Evolutionary conservation across 2,797 vertebrate species (phyloP), one percentile per base, ranked within the genome.

Genomic region (Lagocephalus sceleratus): DNA sequence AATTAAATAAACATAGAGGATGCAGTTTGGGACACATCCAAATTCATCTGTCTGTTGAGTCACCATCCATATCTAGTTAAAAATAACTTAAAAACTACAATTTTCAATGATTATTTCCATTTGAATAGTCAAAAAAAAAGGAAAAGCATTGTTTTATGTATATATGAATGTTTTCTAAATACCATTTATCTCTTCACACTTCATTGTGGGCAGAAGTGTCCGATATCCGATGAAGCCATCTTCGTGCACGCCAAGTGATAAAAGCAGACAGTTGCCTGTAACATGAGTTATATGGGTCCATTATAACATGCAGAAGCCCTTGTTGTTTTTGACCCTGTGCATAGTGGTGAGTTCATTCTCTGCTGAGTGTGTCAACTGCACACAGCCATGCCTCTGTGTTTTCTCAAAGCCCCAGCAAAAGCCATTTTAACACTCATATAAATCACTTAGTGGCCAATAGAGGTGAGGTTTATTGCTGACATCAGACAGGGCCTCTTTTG

Each of bases 381-480:
- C 60, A 77, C 73, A 73, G 60, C 12, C 63, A 51, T 50, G 66
- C 52, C 67, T 70, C 60, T 82, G 63, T 69, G 66, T 65, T 61
- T 76, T 85, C 80, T 87, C 82, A 85, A 82, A 84, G 67, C 62
- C 67, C 38, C 54, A 70, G 61, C 68, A 72, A 83, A 72, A 82
- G 64, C 68, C 63, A 69, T 70, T 82, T 81, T 66, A 74, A 76
- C 71, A 12, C 55, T 77, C 66, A 67, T 80, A 85, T 86, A 81
- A 88, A 88, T 89, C 86, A 88, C 81, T 85, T 81, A 73, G 21
- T 19, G 21, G 71, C 79, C 76, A 73, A 81, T 69, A 69, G 76
- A 69, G 45, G 71, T 78, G 63, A 61, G 60, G 76, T 89, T 88
- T 81, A 88, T 77, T 76, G 68, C 74, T 57, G 82, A 54, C 78